Base-by-base conservation (phyloP, 2,888 invertebrate genomes). In the Copidosoma aretas region DNA sequence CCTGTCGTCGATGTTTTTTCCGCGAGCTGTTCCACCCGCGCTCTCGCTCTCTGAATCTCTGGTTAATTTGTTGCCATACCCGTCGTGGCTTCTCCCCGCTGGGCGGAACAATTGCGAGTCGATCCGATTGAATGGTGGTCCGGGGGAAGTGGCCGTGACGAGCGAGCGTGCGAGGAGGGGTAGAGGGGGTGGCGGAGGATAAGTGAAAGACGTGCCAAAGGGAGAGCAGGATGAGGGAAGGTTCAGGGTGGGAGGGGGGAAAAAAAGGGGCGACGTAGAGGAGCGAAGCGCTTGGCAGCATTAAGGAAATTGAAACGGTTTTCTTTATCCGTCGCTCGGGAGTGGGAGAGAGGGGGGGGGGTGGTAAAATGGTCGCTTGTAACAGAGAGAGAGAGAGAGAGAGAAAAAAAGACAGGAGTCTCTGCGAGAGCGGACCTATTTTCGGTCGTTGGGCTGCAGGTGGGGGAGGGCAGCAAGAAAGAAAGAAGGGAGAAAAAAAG, bases 261-360 rank as follows among this genome's bases (percentile, higher is more conserved):
- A 68, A 58, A 21, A 58, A 25, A 60, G 67, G 56, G 58, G 64
- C 54, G 69, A 73, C 69, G 68, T 68, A 72, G 67, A 69, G 70
- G 73, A 71, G 72, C 64, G 71, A 70, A 62, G 70, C 61, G 68
- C 67, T 62, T 49, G 58, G 57, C 54, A 73, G 75, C 77, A 77
- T 77, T 77, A 77, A 76, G 76, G 73, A 77, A 77, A 77, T 77
- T 76, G 75, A 77, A 77, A 77, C 75, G 75, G 74, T 73, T 76
- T 76, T 76, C 75, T 75, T 76, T 77, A 76, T 76, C 75, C 75
- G 69, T 32, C 17, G 53, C 19, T 21, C 53, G 32, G 39, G 60
- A 60, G 64, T 21, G 14, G 41, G 54, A 49, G n/a, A 46, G 32
- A 19, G 43, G 21, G 52, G 19, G 59, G 1, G 21, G 14, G 22